Conservation (phyloP, 2,113 vertebrate genomes). For the Clarias macrocephalus region DNA sequence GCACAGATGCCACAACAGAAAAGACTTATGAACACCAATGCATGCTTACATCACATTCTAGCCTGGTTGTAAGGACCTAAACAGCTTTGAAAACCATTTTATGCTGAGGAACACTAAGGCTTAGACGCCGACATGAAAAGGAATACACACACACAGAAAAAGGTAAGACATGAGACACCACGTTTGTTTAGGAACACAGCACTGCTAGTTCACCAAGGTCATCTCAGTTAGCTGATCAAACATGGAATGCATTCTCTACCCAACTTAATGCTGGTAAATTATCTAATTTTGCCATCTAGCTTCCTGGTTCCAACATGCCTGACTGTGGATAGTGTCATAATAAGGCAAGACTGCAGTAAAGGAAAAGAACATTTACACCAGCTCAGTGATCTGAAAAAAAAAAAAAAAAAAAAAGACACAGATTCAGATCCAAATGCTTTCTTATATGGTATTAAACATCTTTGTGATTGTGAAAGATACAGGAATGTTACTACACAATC, state of each 20-base stretch:
- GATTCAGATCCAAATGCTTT: no score
- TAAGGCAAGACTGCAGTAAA: slow-evolving; percentile 45
- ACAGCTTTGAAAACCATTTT: slow-evolving; percentile 42
- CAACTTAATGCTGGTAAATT: slow-evolving; percentile 52
- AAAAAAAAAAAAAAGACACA: background rate
- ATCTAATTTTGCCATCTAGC: slow-evolving; percentile 53
- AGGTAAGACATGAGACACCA: slow-evolving; percentile 34
- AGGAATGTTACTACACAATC: slow-evolving; percentile 26
- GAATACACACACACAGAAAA: slow-evolving; percentile 8
- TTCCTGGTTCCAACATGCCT: slow-evolving; percentile 53
- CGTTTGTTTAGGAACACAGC: slow-evolving; percentile 31
- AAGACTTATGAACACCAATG: slow-evolving; percentile 41
- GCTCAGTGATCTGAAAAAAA: slow-evolving; percentile 26
- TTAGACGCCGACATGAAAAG: slow-evolving; percentile 41
- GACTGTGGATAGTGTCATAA: slow-evolving; percentile 52
- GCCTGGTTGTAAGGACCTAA: slow-evolving; percentile 34
- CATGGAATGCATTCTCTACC: slow-evolving; percentile 36
- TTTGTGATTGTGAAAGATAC: slow-evolving; percentile 41
- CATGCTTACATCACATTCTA: slow-evolving; percentile 26
- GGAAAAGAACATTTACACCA: slow-evolving; percentile 37
- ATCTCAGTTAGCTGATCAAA: slow-evolving; percentile 52
- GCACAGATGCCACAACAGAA: slow-evolving; percentile 46
- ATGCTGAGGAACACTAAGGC: slow-evolving; percentile 28
- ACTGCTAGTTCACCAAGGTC: slow-evolving; percentile 49
- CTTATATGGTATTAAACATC: slow-evolving; percentile 7